Conservation (phyloP, 2,888 invertebrate genomes). For the Mythimna ferrago region DNA sequence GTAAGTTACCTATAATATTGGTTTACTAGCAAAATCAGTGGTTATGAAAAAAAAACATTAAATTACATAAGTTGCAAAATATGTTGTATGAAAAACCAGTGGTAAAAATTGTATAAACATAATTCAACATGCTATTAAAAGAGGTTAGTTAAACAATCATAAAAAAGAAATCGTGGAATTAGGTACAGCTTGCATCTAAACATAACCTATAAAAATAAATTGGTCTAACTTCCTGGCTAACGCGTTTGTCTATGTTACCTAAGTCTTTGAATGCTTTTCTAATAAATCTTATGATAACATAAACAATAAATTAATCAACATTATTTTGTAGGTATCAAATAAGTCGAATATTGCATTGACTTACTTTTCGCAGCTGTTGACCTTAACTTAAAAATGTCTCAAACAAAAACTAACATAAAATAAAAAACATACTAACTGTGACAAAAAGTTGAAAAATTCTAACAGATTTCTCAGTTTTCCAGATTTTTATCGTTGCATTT, state of each 20-base stretch:
- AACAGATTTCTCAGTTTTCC: constrained; percentile 13
- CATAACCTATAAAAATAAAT: constrained; percentile 36
- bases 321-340: neutral
- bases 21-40: neutral
- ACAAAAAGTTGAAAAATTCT: constrained; percentile 9
- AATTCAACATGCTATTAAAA: neutral
- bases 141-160: neutral
- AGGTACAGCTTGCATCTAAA: constrained; percentile 18
- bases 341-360: constrained; percentile 13
- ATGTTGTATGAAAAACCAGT: neutral
- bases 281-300: neutral
- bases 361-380: constrained; percentile 33
- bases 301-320: neutral
- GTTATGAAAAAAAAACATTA: too few relatives aligned
- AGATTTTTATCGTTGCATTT: constrained; percentile 5
- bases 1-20: neutral
- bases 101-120: neutral
- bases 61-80: constrained; percentile 27
- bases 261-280: neutral
- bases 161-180: neutral
- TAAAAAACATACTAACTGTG: neutral
- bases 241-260: neutral
- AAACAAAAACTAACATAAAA: neutral
- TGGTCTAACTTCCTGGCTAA: neutral
- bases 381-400: neutral